Evolutionary conservation across 2,113 vertebrate genomes (phyloP).

Genomic region (Notothenia coriiceps): DNA sequence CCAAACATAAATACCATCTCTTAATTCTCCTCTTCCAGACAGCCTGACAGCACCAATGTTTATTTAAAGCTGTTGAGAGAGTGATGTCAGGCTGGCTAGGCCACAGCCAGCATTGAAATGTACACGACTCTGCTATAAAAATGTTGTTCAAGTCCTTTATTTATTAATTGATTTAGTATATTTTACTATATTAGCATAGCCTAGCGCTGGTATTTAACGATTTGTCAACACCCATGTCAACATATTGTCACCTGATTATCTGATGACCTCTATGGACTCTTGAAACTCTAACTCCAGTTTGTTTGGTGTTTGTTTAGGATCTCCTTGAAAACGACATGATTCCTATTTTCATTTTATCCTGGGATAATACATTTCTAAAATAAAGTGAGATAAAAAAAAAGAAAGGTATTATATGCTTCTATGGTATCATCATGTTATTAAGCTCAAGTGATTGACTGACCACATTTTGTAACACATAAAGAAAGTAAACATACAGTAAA

Average conservation of each 20-base stretch:
- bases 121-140: background rate
- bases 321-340: too few relatives aligned
- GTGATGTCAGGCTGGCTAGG: background rate
- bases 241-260: conserved; percentile 9
- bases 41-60: conserved; percentile 37
- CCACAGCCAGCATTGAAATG: conserved; percentile 2
- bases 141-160: background rate
- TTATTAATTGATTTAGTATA: background rate
- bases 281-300: conserved; percentile 16
- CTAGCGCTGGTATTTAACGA: background rate
- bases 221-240: background rate
- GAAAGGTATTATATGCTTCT: background rate
- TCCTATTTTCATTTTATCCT: too few relatives aligned
- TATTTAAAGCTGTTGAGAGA: conserved; percentile 28
- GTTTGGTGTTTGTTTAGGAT: too few relatives aligned
- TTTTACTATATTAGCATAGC: background rate
- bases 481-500: background rate
- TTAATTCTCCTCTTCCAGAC: conserved; percentile 39
- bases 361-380: too few relatives aligned
- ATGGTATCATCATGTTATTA: background rate
- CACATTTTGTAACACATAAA: background rate
- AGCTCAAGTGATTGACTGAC: background rate
- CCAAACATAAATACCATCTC: conserved; percentile 50
- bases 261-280: conserved; percentile 28
- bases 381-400: background rate